Percentiles rank a stretch among this genome's conserved stretches.
Conservation (phyloP, 2,888 invertebrate species). For the Athrips mouffetella region DNA sequence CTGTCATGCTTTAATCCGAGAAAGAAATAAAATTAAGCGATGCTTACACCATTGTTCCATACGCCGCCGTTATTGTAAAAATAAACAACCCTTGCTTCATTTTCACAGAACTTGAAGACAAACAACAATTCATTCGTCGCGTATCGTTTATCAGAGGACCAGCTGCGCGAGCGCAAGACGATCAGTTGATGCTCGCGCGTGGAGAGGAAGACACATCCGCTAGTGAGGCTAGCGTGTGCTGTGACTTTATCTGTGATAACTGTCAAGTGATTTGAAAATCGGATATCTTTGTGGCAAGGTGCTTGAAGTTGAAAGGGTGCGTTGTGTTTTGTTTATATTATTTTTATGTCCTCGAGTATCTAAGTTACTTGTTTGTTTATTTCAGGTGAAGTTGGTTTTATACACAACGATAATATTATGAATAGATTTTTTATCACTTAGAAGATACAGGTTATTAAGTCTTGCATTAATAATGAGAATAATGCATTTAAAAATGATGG, state of each 20-base stretch:
- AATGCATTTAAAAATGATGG: background rate
- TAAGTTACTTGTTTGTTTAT: background rate
- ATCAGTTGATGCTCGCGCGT: constrained; percentile 74
- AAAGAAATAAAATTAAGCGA: no score
- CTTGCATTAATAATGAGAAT: background rate
- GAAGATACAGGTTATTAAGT: no score
- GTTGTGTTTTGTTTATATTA: constrained; percentile 42
- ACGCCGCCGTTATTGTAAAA: background rate
- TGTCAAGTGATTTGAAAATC: constrained; percentile 50
- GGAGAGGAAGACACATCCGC: constrained; percentile 71
- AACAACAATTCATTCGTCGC: constrained; percentile 17
- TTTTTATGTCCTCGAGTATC: constrained; percentile 18
- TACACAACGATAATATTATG: no score
- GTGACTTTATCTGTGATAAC: constrained; percentile 46
- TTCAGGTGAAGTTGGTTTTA: no score
- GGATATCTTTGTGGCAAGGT: constrained; percentile 34
- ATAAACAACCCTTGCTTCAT: constrained; percentile 3
- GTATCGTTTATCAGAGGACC: constrained; percentile 66
- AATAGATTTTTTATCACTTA: no score
- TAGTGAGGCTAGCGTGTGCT: constrained; percentile 45
- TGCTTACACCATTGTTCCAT: no score
- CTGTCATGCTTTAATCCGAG: no score
- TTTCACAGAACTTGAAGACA: background rate
- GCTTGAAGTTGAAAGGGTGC: constrained; percentile 49
- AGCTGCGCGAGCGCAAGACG: constrained; percentile 48